phyloP scores from a whole-genome alignment of 2,888 invertebrate genomes.

The Cetonia aurata region DNA sequence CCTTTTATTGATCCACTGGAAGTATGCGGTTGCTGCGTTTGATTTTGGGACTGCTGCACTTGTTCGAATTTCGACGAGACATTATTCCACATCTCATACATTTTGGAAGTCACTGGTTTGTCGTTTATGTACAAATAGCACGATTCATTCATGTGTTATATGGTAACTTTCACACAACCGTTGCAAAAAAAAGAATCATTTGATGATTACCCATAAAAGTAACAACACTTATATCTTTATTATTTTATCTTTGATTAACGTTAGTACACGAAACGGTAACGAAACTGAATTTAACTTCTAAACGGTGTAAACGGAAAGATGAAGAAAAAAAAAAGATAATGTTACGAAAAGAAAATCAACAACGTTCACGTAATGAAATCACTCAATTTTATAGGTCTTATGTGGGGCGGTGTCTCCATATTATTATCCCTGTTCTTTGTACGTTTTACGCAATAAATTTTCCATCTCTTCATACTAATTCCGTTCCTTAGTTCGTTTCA shows the following conservation, averaged over 20 bases:
- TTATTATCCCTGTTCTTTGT: constrained; percentile 64
- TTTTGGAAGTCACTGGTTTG: constrained; percentile 65
- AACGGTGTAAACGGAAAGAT: constrained; percentile 3
- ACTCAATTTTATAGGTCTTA: constrained; percentile 52
- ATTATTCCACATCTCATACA: constrained; percentile 88
- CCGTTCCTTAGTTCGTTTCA: constrained; percentile 44
- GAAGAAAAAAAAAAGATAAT: constrained; percentile 1
- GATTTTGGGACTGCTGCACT: constrained; percentile 74
- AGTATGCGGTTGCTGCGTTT: constrained; percentile 79
- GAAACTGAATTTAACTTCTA: constrained; percentile 12
- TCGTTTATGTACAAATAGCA: constrained; percentile 35
- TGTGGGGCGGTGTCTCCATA: constrained; percentile 55
- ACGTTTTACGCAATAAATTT: constrained; percentile 65
- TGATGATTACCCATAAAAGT: not conserved
- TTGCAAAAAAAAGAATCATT: constrained; percentile 17
- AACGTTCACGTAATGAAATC: constrained; percentile 47
- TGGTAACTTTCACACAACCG: constrained; percentile 35
- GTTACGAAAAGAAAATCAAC: constrained; percentile 14
- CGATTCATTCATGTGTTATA: constrained; percentile 36
- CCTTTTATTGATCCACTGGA: constrained; percentile 88
- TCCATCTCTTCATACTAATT: constrained; percentile 66
- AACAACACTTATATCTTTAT: constrained; percentile 23
- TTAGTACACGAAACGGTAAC: constrained; percentile 2
- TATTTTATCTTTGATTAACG: not conserved
- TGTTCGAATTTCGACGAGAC: constrained; percentile 81